Evolutionary conservation across 2,888 invertebrate species (phyloP).

Genomic region (Cylindroiulus punctatus): DNA sequence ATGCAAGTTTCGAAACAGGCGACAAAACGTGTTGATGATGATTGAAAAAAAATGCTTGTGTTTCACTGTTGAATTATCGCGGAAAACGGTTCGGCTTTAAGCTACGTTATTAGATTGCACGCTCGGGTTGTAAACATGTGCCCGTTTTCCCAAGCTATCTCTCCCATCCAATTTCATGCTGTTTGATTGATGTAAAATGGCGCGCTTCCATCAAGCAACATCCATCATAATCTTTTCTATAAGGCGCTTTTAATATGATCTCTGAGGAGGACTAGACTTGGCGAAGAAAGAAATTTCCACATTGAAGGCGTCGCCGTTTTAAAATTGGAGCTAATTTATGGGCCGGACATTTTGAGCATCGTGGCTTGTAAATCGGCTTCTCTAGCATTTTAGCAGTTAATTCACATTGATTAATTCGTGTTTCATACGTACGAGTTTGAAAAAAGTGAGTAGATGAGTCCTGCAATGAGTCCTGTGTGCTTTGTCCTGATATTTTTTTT

Average conservation of each 20-base stretch:
- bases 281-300: not conserved
- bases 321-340: constrained; percentile 8
- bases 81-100: constrained; percentile 29
- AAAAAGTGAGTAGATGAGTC: too few species aligned
- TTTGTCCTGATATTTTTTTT: too few species aligned
- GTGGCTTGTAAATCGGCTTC: not conserved
- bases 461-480: too few species aligned
- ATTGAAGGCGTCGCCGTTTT: constrained; percentile 22
- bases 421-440: too few species aligned
- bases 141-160: constrained; percentile 46
- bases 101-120: constrained; percentile 36
- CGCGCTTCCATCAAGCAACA: constrained; percentile 44
- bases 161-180: constrained; percentile 46
- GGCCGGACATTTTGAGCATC: not conserved
- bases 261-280: not conserved
- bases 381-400: not conserved
- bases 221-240: constrained; percentile 48
- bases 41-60: not conserved
- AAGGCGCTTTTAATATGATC: constrained; percentile 43
- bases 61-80: not conserved
- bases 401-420: too few species aligned
- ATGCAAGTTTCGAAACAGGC: not conserved
- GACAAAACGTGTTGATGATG: not conserved
- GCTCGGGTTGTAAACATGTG: constrained; percentile 43
- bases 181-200: constrained; percentile 51